Evolutionary conservation across 1,140 invertebrate genomes (phyloP).

Genomic region (Anadara kagoshimensis): DNA sequence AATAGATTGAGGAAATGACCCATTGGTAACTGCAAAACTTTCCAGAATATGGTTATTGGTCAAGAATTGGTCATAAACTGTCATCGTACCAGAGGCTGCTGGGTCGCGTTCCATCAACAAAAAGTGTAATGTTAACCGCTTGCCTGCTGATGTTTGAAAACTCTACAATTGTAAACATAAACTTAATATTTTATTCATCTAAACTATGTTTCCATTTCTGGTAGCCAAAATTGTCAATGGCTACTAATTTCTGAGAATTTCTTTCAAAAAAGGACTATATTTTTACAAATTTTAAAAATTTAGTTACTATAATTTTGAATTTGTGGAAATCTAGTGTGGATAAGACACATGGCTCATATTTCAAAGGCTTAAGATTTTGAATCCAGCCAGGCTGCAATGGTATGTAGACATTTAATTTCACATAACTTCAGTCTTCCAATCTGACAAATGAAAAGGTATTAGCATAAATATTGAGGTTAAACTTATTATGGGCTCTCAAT

Average conservation of each 20-base stretch:
- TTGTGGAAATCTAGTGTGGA: too few relatives aligned
- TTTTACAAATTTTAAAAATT: neutral
- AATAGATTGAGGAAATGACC: conserved; percentile 67
- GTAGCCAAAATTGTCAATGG: neutral
- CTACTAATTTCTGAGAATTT: neutral
- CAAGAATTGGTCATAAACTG: conserved; percentile 53
- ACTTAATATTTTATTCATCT: neutral
- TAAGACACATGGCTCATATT: too few relatives aligned
- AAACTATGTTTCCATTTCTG: neutral
- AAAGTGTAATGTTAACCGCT: conserved; percentile 64
- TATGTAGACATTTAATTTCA: too few relatives aligned
- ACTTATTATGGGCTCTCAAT: too few relatives aligned
- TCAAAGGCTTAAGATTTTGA: too few relatives aligned
- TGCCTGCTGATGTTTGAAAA: conserved; percentile 48
- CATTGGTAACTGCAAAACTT: conserved; percentile 61
- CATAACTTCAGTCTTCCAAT: too few relatives aligned
- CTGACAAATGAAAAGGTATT: too few relatives aligned
- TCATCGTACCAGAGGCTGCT: conserved; percentile 52
- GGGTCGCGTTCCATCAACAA: conserved; percentile 67
- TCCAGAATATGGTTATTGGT: conserved; percentile 1
- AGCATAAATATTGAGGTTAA: too few relatives aligned
- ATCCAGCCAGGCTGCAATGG: too few relatives aligned
- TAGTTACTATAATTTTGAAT: neutral
- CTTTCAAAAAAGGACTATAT: neutral
- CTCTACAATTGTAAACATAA: conserved; percentile 47